Conservation (phyloP, 35 echinoderm and acorn worm species). For the Antedon bifida region DNA sequence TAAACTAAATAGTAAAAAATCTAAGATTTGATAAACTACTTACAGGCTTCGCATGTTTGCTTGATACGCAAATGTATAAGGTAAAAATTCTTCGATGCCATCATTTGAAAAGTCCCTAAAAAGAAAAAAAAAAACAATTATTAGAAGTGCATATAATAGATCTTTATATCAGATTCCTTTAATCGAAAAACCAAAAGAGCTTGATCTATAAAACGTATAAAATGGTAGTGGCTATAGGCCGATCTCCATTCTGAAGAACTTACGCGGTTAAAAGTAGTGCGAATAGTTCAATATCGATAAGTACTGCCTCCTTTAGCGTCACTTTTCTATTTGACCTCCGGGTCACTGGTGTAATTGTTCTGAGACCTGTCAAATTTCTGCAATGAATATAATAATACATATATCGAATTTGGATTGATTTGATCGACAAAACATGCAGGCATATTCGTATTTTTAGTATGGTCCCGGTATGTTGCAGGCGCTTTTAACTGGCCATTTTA, state of each 20-base stretch:
- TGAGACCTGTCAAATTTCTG: background rate
- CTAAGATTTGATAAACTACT: background rate
- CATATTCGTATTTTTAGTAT: background rate
- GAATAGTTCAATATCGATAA: conserved; percentile 9
- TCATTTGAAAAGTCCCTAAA: conserved; percentile 27
- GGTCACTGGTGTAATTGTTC: too few species aligned
- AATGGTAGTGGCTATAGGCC: too few species aligned
- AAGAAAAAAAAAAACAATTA: background rate
- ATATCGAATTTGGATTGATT: background rate
- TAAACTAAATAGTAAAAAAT: too few species aligned
- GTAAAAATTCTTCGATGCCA: conserved; percentile 13
- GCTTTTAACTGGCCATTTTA: too few species aligned
- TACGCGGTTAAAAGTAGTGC: conserved; percentile 15
- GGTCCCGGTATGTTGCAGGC: background rate
- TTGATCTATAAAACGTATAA: too few species aligned
- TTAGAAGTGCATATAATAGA: background rate
- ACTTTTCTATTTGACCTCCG: too few species aligned
- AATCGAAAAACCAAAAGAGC: too few species aligned
- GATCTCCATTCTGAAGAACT: too few species aligned
- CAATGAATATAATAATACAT: conserved; percentile 1
- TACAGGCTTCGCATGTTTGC: conserved; percentile 16
- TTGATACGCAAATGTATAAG: conserved; percentile 18
- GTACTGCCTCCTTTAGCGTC: background rate
- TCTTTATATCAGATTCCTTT: too few species aligned
- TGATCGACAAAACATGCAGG: background rate